phyloP scores from a whole-genome alignment of 37 sponge, comb jelly and placozoan genomes.

The Oscarella lobularis region DNA sequence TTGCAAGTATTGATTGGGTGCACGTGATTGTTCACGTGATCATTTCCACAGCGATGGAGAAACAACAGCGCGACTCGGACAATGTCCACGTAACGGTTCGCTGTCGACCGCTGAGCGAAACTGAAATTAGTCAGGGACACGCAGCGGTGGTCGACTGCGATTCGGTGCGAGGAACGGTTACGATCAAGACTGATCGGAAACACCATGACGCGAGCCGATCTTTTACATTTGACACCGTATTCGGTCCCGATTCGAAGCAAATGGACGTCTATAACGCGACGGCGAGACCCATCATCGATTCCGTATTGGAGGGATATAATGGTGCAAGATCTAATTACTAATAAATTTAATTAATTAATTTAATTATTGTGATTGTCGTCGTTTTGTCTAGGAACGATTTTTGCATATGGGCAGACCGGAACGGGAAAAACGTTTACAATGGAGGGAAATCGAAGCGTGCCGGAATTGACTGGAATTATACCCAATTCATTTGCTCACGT shows the following conservation, averaged over 20 bases:
- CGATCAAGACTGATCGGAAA: constrained; percentile 15
- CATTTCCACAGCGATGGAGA: no score
- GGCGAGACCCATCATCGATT: constrained; percentile 85
- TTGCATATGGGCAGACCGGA: constrained; percentile 98
- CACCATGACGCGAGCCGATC: constrained; percentile 17
- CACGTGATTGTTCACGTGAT: no score
- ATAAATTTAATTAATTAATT: no score
- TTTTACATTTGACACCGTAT: constrained; percentile 86
- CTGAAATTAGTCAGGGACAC: constrained; percentile 20
- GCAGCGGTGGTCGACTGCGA: constrained; percentile 39
- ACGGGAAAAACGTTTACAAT: constrained; percentile 98
- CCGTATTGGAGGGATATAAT: constrained; percentile 94
- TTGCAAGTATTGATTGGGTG: no score
- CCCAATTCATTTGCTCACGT: constrained; percentile 97
- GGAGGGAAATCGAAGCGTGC: constrained; percentile 60
- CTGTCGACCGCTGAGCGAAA: constrained; percentile 64
- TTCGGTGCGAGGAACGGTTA: constrained; percentile 44
- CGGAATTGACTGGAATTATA: constrained; percentile 84
- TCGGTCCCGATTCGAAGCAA: constrained; percentile 74
- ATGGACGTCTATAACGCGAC: constrained; percentile 82
- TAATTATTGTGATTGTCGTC: no score
- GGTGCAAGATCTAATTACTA: no score
- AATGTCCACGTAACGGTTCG: constrained; percentile 84
- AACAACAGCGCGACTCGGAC: no score
- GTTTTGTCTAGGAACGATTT: constrained; percentile 78